Evolutionary conservation across 1,140 invertebrate species (phyloP).

Genomic region (Cydia fagiglandana): DNA sequence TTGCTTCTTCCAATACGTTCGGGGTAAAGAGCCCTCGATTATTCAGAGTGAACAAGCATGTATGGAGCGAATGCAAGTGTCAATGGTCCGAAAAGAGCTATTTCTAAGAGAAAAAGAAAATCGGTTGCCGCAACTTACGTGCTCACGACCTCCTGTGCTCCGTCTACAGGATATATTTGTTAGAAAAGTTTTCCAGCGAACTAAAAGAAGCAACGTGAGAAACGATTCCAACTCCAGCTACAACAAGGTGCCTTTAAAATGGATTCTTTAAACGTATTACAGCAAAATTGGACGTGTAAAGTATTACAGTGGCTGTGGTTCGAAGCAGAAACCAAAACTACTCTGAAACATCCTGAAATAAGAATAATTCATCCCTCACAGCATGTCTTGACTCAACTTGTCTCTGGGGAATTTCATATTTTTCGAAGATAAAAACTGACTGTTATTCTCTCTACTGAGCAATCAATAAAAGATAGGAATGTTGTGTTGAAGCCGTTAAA

Average conservation of each 20-base stretch:
- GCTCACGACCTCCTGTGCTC: constrained; percentile 25
- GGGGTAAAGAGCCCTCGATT: constrained; percentile 61
- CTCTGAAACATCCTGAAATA: neutral
- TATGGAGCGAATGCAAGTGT: constrained; percentile 52
- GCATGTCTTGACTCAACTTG: neutral
- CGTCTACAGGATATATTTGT: constrained; percentile 31
- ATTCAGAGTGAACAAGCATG: constrained; percentile 56
- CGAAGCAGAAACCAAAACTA: neutral
- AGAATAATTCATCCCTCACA: neutral
- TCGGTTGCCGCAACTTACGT: constrained; percentile 42
- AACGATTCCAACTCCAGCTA: constrained; percentile 25
- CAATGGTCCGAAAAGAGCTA: constrained; percentile 65
- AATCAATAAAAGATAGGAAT: too few relatives aligned
- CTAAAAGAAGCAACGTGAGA: constrained; percentile 26
- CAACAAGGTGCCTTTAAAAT: constrained; percentile 18
- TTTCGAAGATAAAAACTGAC: neutral
- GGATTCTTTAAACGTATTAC: constrained; percentile 9
- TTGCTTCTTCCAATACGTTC: constrained; percentile 47
- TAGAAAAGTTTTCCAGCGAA: constrained; percentile 25
- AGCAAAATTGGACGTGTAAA: neutral
- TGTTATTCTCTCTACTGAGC: neutral
- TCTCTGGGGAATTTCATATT: neutral
- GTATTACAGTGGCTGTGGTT: constrained; percentile 8
- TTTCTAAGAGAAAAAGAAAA: constrained; percentile 58
- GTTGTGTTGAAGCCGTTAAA: too few relatives aligned